Conservation (phyloP, 2,113 vertebrate species). For the Phainopepla nitens region DNA sequence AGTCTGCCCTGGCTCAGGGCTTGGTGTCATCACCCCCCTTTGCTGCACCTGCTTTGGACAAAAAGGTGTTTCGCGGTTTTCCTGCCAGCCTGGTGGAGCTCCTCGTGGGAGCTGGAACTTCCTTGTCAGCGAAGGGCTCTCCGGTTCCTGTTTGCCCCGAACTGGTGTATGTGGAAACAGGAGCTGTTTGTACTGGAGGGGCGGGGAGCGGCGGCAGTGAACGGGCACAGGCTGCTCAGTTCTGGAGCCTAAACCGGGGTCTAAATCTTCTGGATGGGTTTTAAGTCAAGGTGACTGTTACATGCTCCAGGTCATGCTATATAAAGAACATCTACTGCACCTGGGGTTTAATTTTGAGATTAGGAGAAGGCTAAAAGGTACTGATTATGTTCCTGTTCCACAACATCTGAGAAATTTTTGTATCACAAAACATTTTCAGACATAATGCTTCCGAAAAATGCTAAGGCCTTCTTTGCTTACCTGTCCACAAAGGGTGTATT, state of each 20-base stretch:
- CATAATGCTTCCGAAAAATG: not conserved
- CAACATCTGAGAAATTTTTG: not conserved
- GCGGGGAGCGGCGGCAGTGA: fast-evolving
- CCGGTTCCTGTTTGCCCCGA: not conserved
- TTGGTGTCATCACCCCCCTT: fast-evolving
- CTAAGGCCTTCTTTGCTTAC: not conserved
- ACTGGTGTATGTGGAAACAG: not conserved
- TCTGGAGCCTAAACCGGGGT: not conserved
- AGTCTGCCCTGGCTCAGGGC: fast-evolving
- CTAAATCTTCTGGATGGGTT: not conserved
- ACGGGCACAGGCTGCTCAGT: not conserved
- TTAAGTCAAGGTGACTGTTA: not conserved
- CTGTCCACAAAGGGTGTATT: not conserved
- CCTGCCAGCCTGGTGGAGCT: fast-evolving
- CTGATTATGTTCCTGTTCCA: not conserved
- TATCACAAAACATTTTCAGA: not conserved
- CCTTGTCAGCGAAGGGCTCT: not conserved
- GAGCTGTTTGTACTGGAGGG: not conserved
- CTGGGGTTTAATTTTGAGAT: not conserved
- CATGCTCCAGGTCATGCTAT: fast-evolving
- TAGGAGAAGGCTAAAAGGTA: not conserved
- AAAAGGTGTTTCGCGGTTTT: fast-evolving
- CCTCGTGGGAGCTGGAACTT: not conserved
- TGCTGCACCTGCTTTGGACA: not conserved
- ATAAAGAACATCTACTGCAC: fast-evolving